A percentile compares a stretch with the other conserved stretches of the same genome.
phyloP scores from a whole-genome alignment of 53 echinoderm and acorn worm species.

The Hippasteria phrygiana region DNA sequence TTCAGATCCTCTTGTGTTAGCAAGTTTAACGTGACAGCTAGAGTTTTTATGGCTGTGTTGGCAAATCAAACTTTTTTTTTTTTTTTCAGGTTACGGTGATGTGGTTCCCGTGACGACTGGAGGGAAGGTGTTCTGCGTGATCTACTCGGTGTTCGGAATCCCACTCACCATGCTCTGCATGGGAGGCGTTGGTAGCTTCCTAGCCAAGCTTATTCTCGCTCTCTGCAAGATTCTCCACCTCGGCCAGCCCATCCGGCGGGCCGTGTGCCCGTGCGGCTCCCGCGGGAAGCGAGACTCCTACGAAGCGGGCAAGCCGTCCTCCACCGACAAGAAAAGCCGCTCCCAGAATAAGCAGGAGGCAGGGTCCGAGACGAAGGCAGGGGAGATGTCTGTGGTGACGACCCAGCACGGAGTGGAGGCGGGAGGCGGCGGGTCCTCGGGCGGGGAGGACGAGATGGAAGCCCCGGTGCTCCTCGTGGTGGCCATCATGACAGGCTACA shows the following conservation, averaged over 20 bases:
- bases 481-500: slow-evolving; percentile 71
- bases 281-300: not conserved
- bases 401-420: slow-evolving; percentile 20
- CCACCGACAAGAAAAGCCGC: not conserved
- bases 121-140: slow-evolving; percentile 71
- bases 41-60: too few relatives aligned
- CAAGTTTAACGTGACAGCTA: too few relatives aligned
- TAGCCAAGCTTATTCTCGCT: slow-evolving; percentile 61
- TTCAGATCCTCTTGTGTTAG: too few relatives aligned
- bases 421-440: not conserved
- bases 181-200: slow-evolving; percentile 83
- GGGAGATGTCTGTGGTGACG: not conserved
- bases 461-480: slow-evolving; percentile 81
- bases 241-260: slow-evolving; percentile 34
- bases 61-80: not conserved
- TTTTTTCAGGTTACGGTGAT: slow-evolving; percentile 82
- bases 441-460: slow-evolving; percentile 48
- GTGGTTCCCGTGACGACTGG: slow-evolving; percentile 72
- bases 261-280: slow-evolving; percentile 20
- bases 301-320: not conserved
- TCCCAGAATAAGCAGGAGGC: not conserved
- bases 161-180: slow-evolving; percentile 83
- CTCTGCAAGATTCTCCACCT: slow-evolving; percentile 44
- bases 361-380: not conserved
- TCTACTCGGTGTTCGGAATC: slow-evolving; percentile 80